Base-by-base conservation (phyloP, 2,797 vertebrate species). In the Sitta carolinensis region DNA sequence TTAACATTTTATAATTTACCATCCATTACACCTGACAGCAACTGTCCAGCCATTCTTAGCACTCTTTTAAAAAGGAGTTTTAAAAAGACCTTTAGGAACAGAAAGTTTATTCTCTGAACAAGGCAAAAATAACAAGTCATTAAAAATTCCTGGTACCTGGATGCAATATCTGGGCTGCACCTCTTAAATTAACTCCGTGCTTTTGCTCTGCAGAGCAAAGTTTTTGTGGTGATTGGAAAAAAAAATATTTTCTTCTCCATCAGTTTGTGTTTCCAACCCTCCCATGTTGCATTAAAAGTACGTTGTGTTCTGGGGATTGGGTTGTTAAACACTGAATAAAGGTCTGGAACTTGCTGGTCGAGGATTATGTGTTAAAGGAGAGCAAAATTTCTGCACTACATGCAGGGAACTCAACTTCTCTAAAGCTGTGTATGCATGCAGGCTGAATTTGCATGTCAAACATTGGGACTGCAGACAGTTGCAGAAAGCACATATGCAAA, bases 1-100 rank as follows among this genome's bases (percentile, higher is more conserved):
- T 96, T 94, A 96, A 94, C 80, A 68, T 95, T 91, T 90, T 90
- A 91, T 89, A 87, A 83, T 70, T 94, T 93, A 79, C 58, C 74
- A 74, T 82, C 74, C 84, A 61, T 84, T 94, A 82, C 26, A n/a
- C 77, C 86, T 84, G 95, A 89, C 80, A 94, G 77, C 32, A 30
- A 90, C 88, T 91, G 90, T 94, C 95, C 94, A 89, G 77, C 55
- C 80, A 59, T 67, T 90, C 83, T 81, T 51, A 91, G 74, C n/a
- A 34, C 76, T 87, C 61, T 64, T 89, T 92, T 68, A 67, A 57
- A 88, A 93, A 61, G 50, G 73, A 91, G 48, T 75, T 90, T 78
- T 48, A 14, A 93, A 89, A 79, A 80, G 81, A 70, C 36, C 62
- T 21, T 55, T 42, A 84, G 64, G 87, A 90, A 87, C 75, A 81